Evolutionary conservation across 1,140 invertebrate species (phyloP).

Genomic region (Aethina tumida): DNA sequence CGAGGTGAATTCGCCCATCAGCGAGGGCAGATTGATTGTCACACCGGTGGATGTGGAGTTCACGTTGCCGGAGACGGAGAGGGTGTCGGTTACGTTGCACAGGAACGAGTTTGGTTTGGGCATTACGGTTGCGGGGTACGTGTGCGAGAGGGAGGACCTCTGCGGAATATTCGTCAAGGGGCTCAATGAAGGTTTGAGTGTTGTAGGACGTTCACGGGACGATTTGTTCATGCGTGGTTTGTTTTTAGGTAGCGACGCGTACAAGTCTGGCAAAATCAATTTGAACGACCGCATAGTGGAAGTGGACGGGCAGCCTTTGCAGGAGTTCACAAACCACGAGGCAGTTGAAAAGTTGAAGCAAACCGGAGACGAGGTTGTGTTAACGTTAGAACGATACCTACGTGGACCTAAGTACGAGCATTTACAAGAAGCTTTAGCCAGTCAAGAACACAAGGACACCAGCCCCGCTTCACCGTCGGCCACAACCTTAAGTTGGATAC

Average conservation of each 20-base stretch:
- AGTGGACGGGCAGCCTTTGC: constrained; percentile 70
- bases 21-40: constrained; percentile 38
- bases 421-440: constrained; percentile 71
- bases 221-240: too few species aligned
- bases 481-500: constrained; percentile 63
- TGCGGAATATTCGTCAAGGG: constrained; percentile 95
- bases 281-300: constrained; percentile 88
- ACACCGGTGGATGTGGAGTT: constrained; percentile 33
- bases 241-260: constrained; percentile 87
- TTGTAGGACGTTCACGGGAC: too few species aligned
- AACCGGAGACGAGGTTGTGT: constrained; percentile 68
- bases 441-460: constrained; percentile 46
- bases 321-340: constrained; percentile 80
- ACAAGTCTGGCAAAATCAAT: constrained; percentile 74
- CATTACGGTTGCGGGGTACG: constrained; percentile 57
- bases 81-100: constrained; percentile 48
- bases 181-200: constrained; percentile 79
- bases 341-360: constrained; percentile 77
- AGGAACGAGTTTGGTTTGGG: constrained; percentile 59
- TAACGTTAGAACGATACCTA: constrained; percentile 77
- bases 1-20: constrained; percentile 33
- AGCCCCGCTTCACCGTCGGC: constrained; percentile 60
- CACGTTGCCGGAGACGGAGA: constrained; percentile 38
- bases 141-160: constrained; percentile 72
- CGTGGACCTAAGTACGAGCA: constrained; percentile 84